Evolutionary conservation across 2,113 vertebrate genomes (phyloP).

Genomic region (Caloenas nicobarica): DNA sequence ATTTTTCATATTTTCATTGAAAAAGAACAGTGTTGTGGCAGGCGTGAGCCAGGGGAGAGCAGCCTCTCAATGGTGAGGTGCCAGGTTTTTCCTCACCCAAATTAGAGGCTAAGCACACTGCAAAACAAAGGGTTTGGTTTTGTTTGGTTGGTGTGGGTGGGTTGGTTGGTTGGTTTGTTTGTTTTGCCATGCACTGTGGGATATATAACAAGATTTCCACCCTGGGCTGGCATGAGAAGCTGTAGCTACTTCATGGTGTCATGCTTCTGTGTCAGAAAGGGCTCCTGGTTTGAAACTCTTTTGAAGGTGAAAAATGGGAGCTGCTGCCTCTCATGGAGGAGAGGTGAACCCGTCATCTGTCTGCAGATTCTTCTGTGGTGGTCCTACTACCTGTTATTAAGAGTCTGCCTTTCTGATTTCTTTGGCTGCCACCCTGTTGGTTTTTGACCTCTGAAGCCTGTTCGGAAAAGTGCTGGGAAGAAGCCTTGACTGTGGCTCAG

Average conservation of each 20-base stretch:
- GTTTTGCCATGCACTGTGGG: too few species aligned
- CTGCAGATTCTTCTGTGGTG: background rate
- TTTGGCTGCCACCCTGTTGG: background rate
- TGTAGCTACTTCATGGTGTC: background rate
- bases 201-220: background rate
- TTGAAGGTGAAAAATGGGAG: background rate
- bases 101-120: too few species aligned
- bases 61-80: background rate
- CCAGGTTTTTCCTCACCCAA: background rate
- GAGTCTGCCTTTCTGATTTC: background rate
- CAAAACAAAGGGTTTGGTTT: background rate
- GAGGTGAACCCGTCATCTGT: background rate
- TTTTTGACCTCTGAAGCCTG: background rate
- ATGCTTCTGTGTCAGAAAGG: background rate
- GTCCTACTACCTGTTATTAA: background rate
- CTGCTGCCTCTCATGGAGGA: background rate
- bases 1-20: background rate
- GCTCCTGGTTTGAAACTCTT: background rate
- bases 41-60: rapidly evolving
- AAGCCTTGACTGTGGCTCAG: background rate
- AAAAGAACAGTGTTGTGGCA: background rate
- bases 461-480: background rate
- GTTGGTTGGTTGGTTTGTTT: too few species aligned
- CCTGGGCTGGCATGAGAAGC: background rate
- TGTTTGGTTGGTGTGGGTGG: too few species aligned